These are phyloP conservation scores for Otolemur garnettii DNA, from an alignment of 2,113 vertebrate genomes.

Conservation along the genomic window DNA sequence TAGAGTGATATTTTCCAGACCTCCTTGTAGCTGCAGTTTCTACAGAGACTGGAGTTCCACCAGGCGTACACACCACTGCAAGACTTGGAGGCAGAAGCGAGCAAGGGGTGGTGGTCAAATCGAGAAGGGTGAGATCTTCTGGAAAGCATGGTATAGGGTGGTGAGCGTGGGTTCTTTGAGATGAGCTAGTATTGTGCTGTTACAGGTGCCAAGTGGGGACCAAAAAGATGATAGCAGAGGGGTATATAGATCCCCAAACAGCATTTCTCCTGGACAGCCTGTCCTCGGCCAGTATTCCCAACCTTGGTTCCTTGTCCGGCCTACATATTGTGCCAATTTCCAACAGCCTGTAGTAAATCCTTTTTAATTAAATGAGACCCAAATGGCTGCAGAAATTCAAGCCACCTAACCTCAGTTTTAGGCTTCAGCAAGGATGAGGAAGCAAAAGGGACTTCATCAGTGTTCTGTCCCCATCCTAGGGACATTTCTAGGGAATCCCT, in stretches of 20 bases:
- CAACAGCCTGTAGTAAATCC: not conserved
- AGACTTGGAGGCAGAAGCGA: slow-evolving; percentile 5
- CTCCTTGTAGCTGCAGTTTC: not conserved
- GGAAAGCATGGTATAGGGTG: not conserved
- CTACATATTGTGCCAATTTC: not conserved
- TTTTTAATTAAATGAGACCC: slow-evolving; percentile 6
- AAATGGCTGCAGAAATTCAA: not conserved
- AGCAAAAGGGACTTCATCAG: not conserved
- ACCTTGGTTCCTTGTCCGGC: not conserved
- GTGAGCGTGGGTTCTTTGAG: not conserved
- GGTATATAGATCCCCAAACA: not conserved
- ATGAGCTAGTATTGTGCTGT: not conserved
- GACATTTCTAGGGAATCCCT: not conserved
- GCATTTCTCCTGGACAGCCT: not conserved
- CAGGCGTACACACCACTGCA: not conserved
- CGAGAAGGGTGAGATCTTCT: not conserved
- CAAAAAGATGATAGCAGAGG: not conserved
- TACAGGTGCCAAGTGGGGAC: not conserved
- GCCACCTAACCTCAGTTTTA: not conserved
- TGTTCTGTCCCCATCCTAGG: not conserved
- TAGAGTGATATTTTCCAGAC: not conserved
- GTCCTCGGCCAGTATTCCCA: not conserved
- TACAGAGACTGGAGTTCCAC: not conserved
- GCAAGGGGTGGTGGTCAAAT: too few species aligned
- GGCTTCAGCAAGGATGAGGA: not conserved